Conservation (phyloP, 2,888 invertebrate species). For the Silvanus unidentatus region DNA sequence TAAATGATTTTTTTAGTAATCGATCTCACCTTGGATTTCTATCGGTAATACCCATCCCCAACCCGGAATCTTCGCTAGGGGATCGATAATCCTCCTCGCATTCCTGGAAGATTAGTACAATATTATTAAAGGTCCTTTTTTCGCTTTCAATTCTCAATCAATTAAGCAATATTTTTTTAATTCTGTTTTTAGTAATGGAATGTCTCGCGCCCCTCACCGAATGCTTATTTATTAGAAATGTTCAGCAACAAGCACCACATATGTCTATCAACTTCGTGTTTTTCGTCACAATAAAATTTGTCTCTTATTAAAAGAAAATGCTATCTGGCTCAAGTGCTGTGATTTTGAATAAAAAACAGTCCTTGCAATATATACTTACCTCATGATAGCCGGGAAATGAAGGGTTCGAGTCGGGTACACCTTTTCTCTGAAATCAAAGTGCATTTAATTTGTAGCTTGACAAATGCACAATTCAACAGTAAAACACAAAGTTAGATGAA, state of each 20-base stretch:
- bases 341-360: not conserved
- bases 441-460: too few species aligned
- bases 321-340: too few species aligned
- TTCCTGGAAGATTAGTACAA: constrained; percentile 42
- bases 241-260: constrained; percentile 44
- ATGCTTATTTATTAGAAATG: too few species aligned
- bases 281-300: too few species aligned
- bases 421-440: constrained; percentile 45
- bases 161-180: too few species aligned
- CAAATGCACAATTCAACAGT: too few species aligned
- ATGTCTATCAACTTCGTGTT: constrained; percentile 38
- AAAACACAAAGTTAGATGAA: too few species aligned
- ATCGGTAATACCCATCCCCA: constrained; percentile 78
- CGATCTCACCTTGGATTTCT: constrained; percentile 59
- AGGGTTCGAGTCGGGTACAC: constrained; percentile 44
- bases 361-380: constrained; percentile 27
- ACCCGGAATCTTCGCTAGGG: constrained; percentile 91
- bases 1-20: not conserved
- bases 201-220: too few species aligned
- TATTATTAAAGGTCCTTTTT: not conserved
- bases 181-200: too few species aligned
- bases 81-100: constrained; percentile 67
- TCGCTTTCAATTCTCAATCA: too few species aligned
- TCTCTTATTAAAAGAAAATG: not conserved
- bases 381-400: constrained; percentile 38